Evolutionary conservation across 2,113 vertebrate species (phyloP), one percentile per base, ranked within the genome.

Genomic region (Vulpes ferrilata): DNA sequence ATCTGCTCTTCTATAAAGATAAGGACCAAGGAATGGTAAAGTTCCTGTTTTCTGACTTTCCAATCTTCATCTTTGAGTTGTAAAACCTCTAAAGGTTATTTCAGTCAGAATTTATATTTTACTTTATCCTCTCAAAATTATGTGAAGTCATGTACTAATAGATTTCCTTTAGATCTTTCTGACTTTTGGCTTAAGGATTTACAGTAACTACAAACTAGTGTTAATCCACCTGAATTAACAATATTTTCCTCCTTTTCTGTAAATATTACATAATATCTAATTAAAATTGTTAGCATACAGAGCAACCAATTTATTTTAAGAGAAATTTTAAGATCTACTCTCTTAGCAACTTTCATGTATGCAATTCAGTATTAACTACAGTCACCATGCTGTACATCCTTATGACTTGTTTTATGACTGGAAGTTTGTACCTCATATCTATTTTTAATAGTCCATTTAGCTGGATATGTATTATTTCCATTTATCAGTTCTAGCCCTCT

Each of bases 101-200:
- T 89, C 25, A 87, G 38, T 84, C 78, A 84, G 87, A 92, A 80
- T 95, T 69, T 43, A n/a, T n/a, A 74, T 35, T 55, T 95, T 82
- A 64, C 19, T 78, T 64, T 90, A 83, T 67, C 4, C 20, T 79
- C 48, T 51, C 25, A 19, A 93, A 90, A 38, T 64, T 79, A 73
- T 51, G 48, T 79, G 19, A 90, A 22, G 16, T 53, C 35, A n/a
- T 51, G 60, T 65, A 80, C 32, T 88, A 84, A 69, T 5, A 88
- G n/a, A 90, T 32, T 65, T 64, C 23, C 35, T 22, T 94, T 7
- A 51, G 32, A 32, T 43, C 11, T 80, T 92, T 82, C 78, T 88
- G 62, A 73, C 27, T 91, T 92, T 48, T 22, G 3, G 22, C 83
- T 88, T 64, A 91, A 88, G 35, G 65, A 85, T 78, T 82, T 87